These are phyloP conservation scores for Prochilodus magdalenae DNA, from an alignment of 2,113 vertebrate genomes.

Conservation along the genomic window DNA sequence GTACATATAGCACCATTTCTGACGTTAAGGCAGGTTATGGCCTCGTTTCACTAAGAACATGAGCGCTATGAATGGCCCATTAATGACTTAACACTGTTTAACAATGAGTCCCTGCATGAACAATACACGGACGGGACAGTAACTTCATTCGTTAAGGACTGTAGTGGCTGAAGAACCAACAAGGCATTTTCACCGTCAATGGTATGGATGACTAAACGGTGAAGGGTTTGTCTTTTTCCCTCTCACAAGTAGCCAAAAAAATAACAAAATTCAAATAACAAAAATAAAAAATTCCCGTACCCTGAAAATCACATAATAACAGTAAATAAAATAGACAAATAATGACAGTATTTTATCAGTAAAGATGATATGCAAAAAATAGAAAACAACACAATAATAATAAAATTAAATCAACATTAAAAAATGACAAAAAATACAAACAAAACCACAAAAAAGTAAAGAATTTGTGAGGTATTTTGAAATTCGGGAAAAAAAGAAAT, in stretches of 20 bases:
- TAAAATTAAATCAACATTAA: background rate
- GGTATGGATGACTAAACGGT: background rate
- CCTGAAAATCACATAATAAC: background rate
- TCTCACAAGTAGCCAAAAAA: no score
- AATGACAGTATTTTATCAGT: background rate
- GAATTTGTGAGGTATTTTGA: constrained; percentile 22
- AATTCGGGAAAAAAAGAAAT: background rate
- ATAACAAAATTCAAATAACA: background rate
- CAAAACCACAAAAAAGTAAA: background rate
- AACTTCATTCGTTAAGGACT: background rate
- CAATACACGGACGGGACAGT: background rate
- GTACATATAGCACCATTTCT: constrained; percentile 18
- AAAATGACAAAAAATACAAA: background rate
- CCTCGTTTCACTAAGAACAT: background rate
- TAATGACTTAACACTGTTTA: no score
- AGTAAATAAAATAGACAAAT: background rate
- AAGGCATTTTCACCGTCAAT: background rate
- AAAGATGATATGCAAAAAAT: background rate
- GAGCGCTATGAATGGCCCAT: background rate
- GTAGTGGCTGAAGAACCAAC: no score
- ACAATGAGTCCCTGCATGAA: no score
- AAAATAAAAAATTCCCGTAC: constrained; percentile 9
- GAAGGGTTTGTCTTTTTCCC: background rate
- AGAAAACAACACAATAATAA: no score
- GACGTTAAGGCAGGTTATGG: background rate